Conservation (phyloP, 2,113 vertebrate genomes). For the Cranoglanis bouderius region DNA sequence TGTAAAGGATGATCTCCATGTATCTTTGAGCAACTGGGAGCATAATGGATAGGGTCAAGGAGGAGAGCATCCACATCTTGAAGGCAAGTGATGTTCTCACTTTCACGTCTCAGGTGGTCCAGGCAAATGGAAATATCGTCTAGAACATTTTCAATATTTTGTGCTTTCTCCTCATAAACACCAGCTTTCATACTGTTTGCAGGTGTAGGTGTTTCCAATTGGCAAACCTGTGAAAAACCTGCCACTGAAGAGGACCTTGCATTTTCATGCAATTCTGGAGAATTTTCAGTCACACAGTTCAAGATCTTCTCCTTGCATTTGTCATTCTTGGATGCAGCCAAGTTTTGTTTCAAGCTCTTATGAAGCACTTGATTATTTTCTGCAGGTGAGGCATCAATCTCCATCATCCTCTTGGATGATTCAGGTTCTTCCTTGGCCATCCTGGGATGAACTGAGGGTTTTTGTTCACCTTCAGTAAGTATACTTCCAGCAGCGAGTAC, state of each 20-base stretch:
- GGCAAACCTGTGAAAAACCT: constrained; percentile 2
- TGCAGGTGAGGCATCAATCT: background rate
- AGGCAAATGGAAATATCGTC: constrained; percentile 57
- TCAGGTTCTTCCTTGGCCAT: constrained; percentile 22
- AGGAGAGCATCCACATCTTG: constrained; percentile 31
- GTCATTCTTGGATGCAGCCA: background rate
- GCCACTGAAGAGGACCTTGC: background rate
- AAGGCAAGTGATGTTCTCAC: constrained; percentile 30
- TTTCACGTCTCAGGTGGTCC: constrained; percentile 55
- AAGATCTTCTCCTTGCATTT: background rate
- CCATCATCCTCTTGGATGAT: constrained; percentile 24
- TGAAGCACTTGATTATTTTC: constrained; percentile 22
- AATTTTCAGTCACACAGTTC: background rate
- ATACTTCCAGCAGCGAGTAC: background rate
- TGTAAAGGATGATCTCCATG: background rate
- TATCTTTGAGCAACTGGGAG: constrained; percentile 27
- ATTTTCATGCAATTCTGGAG: background rate
- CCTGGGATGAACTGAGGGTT: background rate
- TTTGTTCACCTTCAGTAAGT: background rate
- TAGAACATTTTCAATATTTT: constrained; percentile 30
- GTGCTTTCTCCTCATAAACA: constrained; percentile 8
- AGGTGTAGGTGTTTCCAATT: background rate
- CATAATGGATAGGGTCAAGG: background rate
- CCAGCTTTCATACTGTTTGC: background rate
- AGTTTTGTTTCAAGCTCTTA: constrained; percentile 16